Conservation (phyloP, 2,797 vertebrate species). For the Phaenicophaeus curvirostris region DNA sequence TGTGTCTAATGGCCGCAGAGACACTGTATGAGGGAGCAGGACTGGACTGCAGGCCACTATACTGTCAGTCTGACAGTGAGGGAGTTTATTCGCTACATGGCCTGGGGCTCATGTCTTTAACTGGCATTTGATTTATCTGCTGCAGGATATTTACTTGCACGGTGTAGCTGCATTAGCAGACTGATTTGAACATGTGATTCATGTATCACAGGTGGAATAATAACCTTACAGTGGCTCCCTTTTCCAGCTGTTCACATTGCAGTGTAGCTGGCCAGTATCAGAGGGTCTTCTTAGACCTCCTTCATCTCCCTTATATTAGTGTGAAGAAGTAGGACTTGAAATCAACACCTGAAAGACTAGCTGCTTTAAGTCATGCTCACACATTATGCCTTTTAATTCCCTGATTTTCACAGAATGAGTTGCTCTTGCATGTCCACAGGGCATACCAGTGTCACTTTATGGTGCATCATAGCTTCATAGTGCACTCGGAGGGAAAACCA, state of each 20-base stretch:
- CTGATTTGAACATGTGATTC: neutral
- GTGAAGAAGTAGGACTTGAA: neutral
- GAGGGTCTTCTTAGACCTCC: neutral
- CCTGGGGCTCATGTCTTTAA: neutral
- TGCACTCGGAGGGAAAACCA: slow-evolving; percentile 43
- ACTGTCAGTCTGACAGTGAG: neutral
- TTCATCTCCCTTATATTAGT: neutral
- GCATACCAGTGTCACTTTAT: slow-evolving; percentile 49
- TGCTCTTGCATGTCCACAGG: slow-evolving; percentile 35
- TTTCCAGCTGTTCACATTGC: neutral
- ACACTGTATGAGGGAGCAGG: neutral
- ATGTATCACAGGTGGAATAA: neutral
- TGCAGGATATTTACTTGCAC: slow-evolving; percentile 28
- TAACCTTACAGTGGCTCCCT: neutral
- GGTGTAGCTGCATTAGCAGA: neutral
- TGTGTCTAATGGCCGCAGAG: neutral
- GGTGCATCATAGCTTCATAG: slow-evolving; percentile 42
- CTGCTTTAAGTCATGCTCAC: slow-evolving; percentile 8
- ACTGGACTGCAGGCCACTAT: neutral
- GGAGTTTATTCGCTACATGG: neutral
- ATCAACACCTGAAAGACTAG: slow-evolving; percentile 5
- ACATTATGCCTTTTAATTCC: slow-evolving; percentile 41
- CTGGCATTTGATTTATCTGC: neutral
- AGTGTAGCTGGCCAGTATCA: neutral
- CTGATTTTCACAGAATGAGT: slow-evolving; percentile 25